phyloP scores from a whole-genome alignment of 2,797 vertebrate species.

The Selene dorsalis region DNA sequence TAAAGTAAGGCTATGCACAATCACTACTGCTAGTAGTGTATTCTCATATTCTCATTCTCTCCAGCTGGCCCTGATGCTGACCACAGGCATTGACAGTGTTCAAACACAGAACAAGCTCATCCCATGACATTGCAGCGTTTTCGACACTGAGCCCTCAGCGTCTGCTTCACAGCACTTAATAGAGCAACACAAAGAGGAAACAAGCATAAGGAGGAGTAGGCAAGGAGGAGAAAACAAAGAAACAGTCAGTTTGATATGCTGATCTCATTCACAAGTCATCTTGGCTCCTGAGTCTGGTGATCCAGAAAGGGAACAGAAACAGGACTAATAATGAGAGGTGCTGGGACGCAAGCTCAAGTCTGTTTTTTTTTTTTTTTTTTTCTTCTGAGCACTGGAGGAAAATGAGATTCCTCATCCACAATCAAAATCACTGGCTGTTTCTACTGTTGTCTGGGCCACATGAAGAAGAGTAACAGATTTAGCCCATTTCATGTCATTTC shows the following conservation, averaged over 20 bases:
- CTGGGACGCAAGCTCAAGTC: constrained; percentile 57
- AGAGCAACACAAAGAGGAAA: constrained; percentile 76
- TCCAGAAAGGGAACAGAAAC: constrained; percentile 72
- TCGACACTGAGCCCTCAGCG: constrained; percentile 63
- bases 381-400: constrained; percentile 42
- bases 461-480: constrained; percentile 46
- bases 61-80: constrained; percentile 70
- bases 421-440: constrained; percentile 47
- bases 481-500: constrained; percentile 46
- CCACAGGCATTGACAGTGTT: constrained; percentile 61
- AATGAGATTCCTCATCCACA: constrained; percentile 29
- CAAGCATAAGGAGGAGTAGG: constrained; percentile 68
- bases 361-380: constrained; percentile 31
- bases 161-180: constrained; percentile 77
- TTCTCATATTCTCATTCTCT: constrained; percentile 64
- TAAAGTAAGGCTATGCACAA: constrained; percentile 71
- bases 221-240: constrained; percentile 59
- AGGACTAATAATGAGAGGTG: constrained; percentile 63
- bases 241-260: constrained; percentile 76
- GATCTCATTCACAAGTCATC: constrained; percentile 80
- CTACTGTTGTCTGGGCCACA: constrained; percentile 34
- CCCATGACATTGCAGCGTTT: constrained; percentile 79
- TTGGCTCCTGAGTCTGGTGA: constrained; percentile 79
- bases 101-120: constrained; percentile 79
- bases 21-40: constrained; percentile 35